phyloP scores from a whole-genome alignment of 1,140 invertebrate genomes.

The Drosophila ananassae region DNA sequence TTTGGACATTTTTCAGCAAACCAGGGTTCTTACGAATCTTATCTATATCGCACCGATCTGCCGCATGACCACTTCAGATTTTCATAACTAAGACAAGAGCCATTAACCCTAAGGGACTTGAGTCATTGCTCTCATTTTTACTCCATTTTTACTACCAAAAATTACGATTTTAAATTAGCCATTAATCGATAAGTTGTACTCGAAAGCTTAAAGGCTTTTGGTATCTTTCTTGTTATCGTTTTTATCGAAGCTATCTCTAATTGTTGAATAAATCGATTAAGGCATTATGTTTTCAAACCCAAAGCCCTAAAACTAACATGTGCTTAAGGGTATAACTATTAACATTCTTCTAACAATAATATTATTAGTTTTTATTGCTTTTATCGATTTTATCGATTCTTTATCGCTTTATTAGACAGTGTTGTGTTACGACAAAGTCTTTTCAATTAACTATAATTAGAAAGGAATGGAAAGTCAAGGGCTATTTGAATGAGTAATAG shows the following conservation, averaged over 20 bases:
- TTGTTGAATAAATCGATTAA: background rate
- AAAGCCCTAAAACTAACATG: background rate
- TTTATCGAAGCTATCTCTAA: background rate
- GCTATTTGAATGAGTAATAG: background rate
- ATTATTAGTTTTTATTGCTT: too few species aligned
- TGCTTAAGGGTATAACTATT: too few species aligned
- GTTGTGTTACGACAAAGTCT: too few species aligned
- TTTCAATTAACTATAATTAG: background rate
- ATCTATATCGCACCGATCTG: background rate
- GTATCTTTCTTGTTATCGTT: background rate
- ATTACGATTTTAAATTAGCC: too few species aligned
- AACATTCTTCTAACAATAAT: too few species aligned
- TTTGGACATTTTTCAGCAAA: background rate
- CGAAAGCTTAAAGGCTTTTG: background rate
- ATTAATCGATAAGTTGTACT: too few species aligned
- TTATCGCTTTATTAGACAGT: too few species aligned
- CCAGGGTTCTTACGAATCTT: background rate
- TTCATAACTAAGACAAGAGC: background rate
- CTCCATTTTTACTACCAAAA: too few species aligned
- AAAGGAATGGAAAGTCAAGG: background rate
- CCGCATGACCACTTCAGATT: slow-evolving; percentile 14
- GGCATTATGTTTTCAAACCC: background rate
- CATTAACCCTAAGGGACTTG: background rate
- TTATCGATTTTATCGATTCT: too few species aligned
- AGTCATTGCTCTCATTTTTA: background rate